These are phyloP conservation scores for Ephestia elutella DNA, from an alignment of 1,140 invertebrate species.

Conservation along the genomic window DNA sequence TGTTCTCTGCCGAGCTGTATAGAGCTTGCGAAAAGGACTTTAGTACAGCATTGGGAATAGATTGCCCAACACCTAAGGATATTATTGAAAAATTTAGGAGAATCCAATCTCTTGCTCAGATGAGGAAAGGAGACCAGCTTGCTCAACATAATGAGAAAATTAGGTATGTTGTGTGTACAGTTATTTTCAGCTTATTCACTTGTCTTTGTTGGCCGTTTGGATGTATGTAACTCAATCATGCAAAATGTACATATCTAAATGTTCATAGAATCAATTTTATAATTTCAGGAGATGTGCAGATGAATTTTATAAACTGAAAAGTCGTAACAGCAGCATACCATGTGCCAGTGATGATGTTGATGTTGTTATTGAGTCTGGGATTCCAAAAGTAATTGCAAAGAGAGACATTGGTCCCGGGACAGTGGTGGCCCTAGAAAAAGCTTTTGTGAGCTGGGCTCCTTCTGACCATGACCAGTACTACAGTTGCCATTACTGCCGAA, in stretches of 20 bases:
- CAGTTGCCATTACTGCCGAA: constrained; percentile 8
- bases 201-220: too few relatives aligned
- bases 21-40: constrained; percentile 21
- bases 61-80: not conserved
- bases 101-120: not conserved
- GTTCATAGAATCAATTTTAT: too few relatives aligned
- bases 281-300: not conserved
- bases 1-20: constrained; percentile 13
- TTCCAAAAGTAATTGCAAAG: constrained; percentile 15
- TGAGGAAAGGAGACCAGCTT: not conserved
- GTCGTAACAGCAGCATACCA: constrained; percentile 12
- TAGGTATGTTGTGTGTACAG: not conserved
- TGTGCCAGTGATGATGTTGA: constrained; percentile 12
- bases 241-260: not conserved
- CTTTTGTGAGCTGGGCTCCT: not conserved
- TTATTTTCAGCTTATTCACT: not conserved
- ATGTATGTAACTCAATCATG: too few relatives aligned
- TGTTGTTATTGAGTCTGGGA: constrained; percentile 6
- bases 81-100: not conserved
- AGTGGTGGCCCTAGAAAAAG: constrained; percentile 1
- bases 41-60: not conserved
- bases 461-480: not conserved
- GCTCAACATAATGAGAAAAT: not conserved
- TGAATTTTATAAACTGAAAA: not conserved
- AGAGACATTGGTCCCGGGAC: constrained; percentile 10